These are phyloP conservation scores for Zaprionus africanus DNA, from an alignment of 1,140 invertebrate genomes.

Conservation along the genomic window DNA sequence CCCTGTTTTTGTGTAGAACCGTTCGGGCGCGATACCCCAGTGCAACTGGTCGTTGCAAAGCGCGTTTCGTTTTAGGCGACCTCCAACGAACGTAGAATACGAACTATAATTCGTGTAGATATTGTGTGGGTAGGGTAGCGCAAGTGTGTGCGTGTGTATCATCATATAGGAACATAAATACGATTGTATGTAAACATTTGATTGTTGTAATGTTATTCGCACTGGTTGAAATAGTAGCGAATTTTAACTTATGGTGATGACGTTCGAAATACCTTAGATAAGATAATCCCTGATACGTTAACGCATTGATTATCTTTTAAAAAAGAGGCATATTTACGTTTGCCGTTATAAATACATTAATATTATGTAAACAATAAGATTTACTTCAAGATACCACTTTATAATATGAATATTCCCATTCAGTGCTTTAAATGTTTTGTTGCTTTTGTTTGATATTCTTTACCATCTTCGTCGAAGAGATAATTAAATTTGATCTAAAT, in stretches of 20 bases:
- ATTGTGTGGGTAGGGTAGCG: neutral
- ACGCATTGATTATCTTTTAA: neutral
- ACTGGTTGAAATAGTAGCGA: no score
- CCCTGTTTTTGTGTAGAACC: neutral
- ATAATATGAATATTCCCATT: slow-evolving; percentile 51
- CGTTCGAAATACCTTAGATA: neutral
- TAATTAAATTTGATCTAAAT: no score
- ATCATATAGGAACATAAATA: neutral
- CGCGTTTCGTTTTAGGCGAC: slow-evolving; percentile 2
- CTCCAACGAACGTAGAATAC: neutral
- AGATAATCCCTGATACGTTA: neutral
- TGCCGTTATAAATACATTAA: neutral
- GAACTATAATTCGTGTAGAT: neutral
- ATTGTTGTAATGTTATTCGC: neutral
- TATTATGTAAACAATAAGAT: neutral
- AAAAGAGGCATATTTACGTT: no score
- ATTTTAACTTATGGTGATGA: neutral
- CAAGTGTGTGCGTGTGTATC: neutral
- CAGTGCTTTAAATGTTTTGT: slow-evolving; percentile 30
- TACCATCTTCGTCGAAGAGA: neutral
- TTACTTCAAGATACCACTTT: neutral
- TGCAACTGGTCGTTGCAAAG: slow-evolving; percentile 11
- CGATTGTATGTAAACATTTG: slow-evolving; percentile 6
- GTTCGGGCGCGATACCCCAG: neutral
- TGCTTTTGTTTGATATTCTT: slow-evolving; percentile 30